Percentiles rank a stretch among this genome's conserved stretches.
These are phyloP conservation scores for Drosophila nigritarsus DNA, from an alignment of 2,888 invertebrate genomes.

Conservation along the genomic window DNA sequence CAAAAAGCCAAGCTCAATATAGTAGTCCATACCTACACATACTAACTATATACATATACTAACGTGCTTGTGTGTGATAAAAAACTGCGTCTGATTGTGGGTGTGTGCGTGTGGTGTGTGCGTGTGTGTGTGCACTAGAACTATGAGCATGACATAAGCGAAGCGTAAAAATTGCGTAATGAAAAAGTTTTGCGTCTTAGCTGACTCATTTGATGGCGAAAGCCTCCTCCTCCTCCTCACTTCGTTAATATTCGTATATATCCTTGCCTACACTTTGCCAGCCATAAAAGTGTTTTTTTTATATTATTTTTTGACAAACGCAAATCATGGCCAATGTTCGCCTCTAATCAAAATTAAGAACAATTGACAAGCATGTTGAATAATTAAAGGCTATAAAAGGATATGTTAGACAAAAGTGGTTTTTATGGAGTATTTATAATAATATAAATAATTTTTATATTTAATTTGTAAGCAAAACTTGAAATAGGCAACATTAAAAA, in stretches of 20 bases:
- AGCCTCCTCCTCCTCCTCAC: conserved; percentile 10
- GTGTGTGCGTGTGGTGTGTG: conserved; percentile 25
- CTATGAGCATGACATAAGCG: conserved; percentile 61
- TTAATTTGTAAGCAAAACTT: not conserved
- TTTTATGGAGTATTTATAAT: not conserved
- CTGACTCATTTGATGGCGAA: conserved; percentile 40
- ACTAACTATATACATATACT: conserved; percentile 13
- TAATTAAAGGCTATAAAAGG: not conserved
- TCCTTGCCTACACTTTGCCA: conserved; percentile 2
- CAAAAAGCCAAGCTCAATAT: conserved; percentile 67
- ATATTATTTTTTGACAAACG: conserved; percentile 24
- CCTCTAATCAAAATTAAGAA: conserved; percentile 51
- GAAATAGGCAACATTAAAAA: not conserved
- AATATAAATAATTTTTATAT: not conserved
- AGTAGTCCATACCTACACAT: conserved; percentile 24
- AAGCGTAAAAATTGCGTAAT: conserved; percentile 74
- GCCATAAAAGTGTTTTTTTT: conserved; percentile 37
- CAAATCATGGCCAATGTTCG: conserved; percentile 52
- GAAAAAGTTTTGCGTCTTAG: conserved; percentile 67
- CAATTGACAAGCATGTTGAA: conserved; percentile 29
- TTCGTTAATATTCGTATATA: conserved; percentile 12
- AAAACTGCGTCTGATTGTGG: conserved; percentile 35
- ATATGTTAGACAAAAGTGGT: not conserved
- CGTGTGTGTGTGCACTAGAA: conserved; percentile 35
- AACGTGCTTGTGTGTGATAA: conserved; percentile 42